phyloP scores from a whole-genome alignment of 2,888 invertebrate genomes.

The Sminthurides aquaticus region DNA sequence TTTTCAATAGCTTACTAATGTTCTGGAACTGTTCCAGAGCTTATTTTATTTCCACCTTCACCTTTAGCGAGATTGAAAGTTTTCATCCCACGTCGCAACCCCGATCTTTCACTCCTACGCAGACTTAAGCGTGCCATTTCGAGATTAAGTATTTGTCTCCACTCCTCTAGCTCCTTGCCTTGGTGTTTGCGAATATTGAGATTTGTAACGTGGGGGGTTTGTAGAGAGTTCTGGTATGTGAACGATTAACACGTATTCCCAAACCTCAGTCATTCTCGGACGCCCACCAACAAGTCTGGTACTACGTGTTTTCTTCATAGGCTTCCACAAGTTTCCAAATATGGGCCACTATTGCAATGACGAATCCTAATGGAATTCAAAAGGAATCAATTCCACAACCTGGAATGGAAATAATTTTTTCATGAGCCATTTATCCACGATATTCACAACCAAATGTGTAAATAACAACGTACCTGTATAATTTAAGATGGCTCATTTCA shows the following conservation, averaged over 20 bases:
- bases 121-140: constrained; percentile 4
- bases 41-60: constrained; percentile 2
- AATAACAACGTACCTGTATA: too few relatives aligned
- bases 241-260: too few relatives aligned
- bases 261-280: too few relatives aligned
- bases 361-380: not conserved
- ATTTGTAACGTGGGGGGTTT: not conserved
- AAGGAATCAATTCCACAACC: not conserved
- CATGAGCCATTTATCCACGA: constrained; percentile 1
- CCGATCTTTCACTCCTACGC: not conserved
- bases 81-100: not conserved
- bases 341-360: not conserved
- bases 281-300: too few relatives aligned
- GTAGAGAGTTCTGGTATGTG: too few relatives aligned
- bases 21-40: not conserved
- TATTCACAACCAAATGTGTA: too few relatives aligned
- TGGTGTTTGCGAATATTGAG: not conserved
- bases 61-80: constrained; percentile 8
- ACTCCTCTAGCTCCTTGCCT: not conserved
- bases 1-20: constrained; percentile 1
- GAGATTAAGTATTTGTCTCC: not conserved
- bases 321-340: constrained; percentile 1
- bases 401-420: not conserved
- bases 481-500: too few relatives aligned
- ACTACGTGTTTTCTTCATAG: not conserved